phyloP scores from a whole-genome alignment of 2,797 vertebrate species.

The Hippopotamyrus pictus region DNA sequence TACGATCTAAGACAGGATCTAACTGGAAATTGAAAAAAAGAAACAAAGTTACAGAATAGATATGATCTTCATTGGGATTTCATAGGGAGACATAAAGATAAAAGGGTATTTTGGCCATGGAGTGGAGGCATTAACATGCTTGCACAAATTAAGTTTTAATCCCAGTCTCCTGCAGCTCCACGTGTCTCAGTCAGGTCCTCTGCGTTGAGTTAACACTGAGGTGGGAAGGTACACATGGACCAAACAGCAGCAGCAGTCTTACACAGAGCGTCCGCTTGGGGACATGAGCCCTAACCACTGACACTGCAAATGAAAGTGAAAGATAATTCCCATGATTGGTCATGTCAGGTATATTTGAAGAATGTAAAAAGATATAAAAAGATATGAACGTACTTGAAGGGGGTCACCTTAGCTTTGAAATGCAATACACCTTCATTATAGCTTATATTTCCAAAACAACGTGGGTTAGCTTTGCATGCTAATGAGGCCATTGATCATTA shows the following conservation, averaged over 20 bases:
- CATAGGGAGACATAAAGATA: neutral
- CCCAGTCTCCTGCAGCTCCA: conserved; percentile 31
- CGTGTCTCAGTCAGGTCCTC: conserved; percentile 41
- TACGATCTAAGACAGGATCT: neutral
- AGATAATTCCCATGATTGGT: neutral
- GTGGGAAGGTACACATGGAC: conserved; percentile 24
- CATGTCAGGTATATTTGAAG: neutral
- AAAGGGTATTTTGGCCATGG: neutral
- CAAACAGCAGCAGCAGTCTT: conserved; percentile 22
- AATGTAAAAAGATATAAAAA: neutral
- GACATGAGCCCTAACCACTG: neutral
- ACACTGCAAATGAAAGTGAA: neutral
- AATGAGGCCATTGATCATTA: neutral
- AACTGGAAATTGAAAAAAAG: neutral
- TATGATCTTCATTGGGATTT: neutral
- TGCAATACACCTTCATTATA: neutral
- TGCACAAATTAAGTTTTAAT: conserved; percentile 46
- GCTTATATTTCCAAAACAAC: neutral
- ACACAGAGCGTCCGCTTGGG: neutral
- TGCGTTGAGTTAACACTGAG: conserved; percentile 27
- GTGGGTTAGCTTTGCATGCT: neutral
- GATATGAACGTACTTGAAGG: neutral
- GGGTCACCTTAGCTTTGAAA: neutral
- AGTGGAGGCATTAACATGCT: neutral
- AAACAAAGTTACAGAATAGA: neutral